Evolutionary conservation across 2,797 vertebrate species (phyloP), one percentile per base, ranked within the genome.

Genomic region (Halcyon leucocephala): DNA sequence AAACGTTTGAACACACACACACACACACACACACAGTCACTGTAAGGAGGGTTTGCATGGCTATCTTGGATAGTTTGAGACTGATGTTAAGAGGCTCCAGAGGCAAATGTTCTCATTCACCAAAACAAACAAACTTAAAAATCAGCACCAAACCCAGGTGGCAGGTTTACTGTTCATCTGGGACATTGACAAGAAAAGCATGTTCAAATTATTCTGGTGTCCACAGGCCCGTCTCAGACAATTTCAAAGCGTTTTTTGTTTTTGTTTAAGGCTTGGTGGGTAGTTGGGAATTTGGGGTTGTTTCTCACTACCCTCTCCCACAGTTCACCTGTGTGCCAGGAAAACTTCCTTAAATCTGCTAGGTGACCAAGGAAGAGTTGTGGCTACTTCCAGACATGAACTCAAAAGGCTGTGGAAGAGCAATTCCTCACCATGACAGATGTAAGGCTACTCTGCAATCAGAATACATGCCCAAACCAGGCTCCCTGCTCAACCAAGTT

Each of bases 381-480:
- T 61, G 12, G n/a, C 35, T 57, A 16, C 31, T 57, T 24, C 1
- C 2, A 42, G 61, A 17, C 26, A 19, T 0, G 19, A 88, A 26
- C 0, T 1, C 31, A 28, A 19, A 25, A 54, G 44, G 31, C 37
- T 15, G 4, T 9, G 9, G n/a, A 66, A 64, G 48, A 64, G 35
- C n/a, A 39, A 6, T 12, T 28, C 26, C 48, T 61, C 29, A 57
- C 41, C 25, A 25, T 0, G 0, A 15, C 48, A 41, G 48, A 61
- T 0, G 0, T 11, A 33, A 37, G 9, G 20, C 55, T 64, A 4
- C 28, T 22, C 79, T n/a, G 22, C 35, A 61, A 21, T 15, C 42
- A 54, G 29, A 26, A 33, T 11, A 4, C 7, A 8, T 10, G 2
- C 24, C n/a, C 35, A 31, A 90, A 19, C 22, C 62, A 57, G 13